A percentile compares a stretch with the other conserved stretches of the same genome.
Conservation (phyloP, 1,140 invertebrate genomes). For the Zeugodacus cucurbitae region DNA sequence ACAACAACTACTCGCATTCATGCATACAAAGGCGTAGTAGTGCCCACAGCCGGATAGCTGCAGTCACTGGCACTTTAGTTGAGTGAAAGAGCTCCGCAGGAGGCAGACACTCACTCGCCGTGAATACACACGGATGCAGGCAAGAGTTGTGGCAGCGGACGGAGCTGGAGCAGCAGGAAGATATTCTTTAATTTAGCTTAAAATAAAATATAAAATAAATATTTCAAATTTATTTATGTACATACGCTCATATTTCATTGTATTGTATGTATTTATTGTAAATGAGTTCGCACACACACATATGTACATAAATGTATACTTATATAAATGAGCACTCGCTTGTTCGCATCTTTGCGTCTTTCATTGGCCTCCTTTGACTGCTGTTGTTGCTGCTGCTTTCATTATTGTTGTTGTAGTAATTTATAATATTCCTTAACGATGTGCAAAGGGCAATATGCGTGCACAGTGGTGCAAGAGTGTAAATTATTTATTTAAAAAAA, state of each 20-base stretch:
- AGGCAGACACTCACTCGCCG: slow-evolving; percentile 26
- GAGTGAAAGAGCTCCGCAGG: slow-evolving; percentile 47
- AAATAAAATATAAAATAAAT: slow-evolving; percentile 45
- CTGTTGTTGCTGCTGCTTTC: slow-evolving; percentile 26
- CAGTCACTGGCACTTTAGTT: slow-evolving; percentile 64
- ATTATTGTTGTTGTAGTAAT: slow-evolving; percentile 56
- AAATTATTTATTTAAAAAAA: too few species aligned
- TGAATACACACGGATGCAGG: background rate
- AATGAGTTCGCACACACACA: background rate
- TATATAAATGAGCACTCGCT: background rate
- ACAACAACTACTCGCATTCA: slow-evolving; percentile 20
- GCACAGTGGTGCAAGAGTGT: background rate
- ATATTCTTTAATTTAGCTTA: slow-evolving; percentile 62
- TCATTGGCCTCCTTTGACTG: slow-evolving; percentile 43
- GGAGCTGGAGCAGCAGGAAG: slow-evolving; percentile 46
- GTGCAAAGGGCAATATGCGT: slow-evolving; percentile 50
- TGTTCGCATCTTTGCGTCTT: slow-evolving; percentile 48
- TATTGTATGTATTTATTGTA: background rate
- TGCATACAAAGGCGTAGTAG: background rate
- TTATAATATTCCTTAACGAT: slow-evolving; percentile 66
- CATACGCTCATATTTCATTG: background rate
- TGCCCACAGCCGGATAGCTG: slow-evolving; percentile 43
- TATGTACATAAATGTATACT: background rate
- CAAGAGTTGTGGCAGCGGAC: background rate
- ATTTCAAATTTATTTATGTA: slow-evolving; percentile 45